Conservation (phyloP, 1,140 invertebrate species). For the Micrasema minimum region DNA sequence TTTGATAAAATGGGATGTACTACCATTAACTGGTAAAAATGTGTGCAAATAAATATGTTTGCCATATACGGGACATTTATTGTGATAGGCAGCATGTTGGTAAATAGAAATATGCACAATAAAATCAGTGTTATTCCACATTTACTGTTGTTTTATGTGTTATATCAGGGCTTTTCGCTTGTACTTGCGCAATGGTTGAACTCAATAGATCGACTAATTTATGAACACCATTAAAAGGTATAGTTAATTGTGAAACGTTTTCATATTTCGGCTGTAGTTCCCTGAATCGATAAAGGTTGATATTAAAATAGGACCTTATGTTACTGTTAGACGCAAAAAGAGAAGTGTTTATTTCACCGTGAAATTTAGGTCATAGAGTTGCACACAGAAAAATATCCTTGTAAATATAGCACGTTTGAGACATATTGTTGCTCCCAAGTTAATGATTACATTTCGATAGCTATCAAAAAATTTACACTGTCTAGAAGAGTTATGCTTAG, state of each 20-base stretch:
- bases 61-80: no score
- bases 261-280: constrained; percentile 1
- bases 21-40: no score
- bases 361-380: not conserved
- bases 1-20: no score
- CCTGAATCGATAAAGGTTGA: constrained; percentile 31
- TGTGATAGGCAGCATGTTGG: not conserved
- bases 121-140: not conserved
- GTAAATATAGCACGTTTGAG: no score
- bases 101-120: not conserved
- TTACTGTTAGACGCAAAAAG: not conserved
- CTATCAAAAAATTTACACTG: no score
- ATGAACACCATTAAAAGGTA: constrained; percentile 35
- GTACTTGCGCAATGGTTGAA: constrained; percentile 15
- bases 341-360: not conserved
- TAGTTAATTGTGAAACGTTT: constrained; percentile 24
- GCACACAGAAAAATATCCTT: no score
- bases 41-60: no score
- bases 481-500: no score
- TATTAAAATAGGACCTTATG: constrained; percentile 30
- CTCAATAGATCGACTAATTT: constrained; percentile 19
- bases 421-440: no score
- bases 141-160: not conserved
- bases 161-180: not conserved
- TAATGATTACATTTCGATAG: no score